A percentile compares a stretch with the other conserved stretches of the same genome.
Conservation (phyloP, 2,888 invertebrate genomes). For the Elmis aenea region DNA sequence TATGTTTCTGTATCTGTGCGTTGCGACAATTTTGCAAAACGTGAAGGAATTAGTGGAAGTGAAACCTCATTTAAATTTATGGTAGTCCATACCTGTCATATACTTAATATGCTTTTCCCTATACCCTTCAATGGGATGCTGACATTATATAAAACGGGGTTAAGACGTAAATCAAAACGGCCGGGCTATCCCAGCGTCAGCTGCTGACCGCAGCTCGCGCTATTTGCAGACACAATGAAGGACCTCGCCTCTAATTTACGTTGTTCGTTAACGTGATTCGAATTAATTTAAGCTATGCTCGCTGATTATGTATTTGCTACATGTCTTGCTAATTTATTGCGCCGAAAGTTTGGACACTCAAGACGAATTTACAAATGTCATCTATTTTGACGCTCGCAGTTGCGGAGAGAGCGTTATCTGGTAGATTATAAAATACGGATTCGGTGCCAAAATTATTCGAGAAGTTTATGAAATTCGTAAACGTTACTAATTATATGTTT, state of each 20-base stretch:
- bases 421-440: no score
- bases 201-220: constrained; percentile 43
- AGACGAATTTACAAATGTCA: constrained; percentile 26
- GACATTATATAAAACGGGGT: constrained; percentile 57
- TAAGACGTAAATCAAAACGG: constrained; percentile 58
- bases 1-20: no score
- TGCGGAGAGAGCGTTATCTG: no score
- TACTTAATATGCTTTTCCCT: no score
- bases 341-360: constrained; percentile 28
- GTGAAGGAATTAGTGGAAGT: no score
- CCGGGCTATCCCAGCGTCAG: constrained; percentile 36
- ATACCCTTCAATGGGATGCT: constrained; percentile 27
- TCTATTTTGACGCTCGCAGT: constrained; percentile 19
- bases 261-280: constrained; percentile 47
- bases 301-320: constrained; percentile 46
- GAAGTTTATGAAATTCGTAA: no score
- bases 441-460: no score
- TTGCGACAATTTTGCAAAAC: no score
- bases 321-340: constrained; percentile 43
- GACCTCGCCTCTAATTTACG: constrained; percentile 43
- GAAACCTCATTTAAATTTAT: no score
- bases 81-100: no score
- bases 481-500: no score
- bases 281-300: constrained; percentile 42
- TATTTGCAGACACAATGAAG: constrained; percentile 37